Conservation (phyloP, 2,113 vertebrate genomes). For the Sigmodon hispidus region DNA sequence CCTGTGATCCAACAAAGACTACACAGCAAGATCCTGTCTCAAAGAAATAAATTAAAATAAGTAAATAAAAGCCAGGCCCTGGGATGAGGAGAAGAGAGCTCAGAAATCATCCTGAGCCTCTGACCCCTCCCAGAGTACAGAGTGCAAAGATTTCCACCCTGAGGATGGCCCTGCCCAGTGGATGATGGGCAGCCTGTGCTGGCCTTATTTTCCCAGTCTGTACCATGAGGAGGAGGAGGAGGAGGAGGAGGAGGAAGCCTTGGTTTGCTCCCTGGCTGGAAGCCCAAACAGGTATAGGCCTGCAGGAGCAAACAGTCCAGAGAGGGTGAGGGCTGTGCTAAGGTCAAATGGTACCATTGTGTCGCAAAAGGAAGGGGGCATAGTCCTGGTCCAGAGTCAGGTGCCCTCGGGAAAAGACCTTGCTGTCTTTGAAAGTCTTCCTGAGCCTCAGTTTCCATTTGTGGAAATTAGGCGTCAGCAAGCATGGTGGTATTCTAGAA, state of each 20-base stretch:
- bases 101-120: neutral
- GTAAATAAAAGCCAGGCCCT: neutral
- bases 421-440: neutral
- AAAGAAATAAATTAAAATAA: too few relatives aligned
- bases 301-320: neutral
- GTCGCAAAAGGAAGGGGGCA: neutral
- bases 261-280: neutral
- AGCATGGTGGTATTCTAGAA: neutral
- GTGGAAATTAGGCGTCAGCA: neutral
- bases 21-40: neutral
- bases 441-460: constrained; percentile 27
- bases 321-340: neutral
- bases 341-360: neutral
- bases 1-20: neutral
- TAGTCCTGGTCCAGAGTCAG: neutral
- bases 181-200: neutral
- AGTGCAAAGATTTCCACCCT: neutral
- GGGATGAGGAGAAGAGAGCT: neutral
- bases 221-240: neutral
- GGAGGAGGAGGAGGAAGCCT: neutral
- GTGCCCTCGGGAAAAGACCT: too few relatives aligned
- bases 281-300: neutral
- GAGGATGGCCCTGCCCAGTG: too few relatives aligned
- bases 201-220: neutral
- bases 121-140: neutral